Base-by-base conservation (phyloP, 2,797 vertebrate genomes). In the Tadarida brasiliensis region DNA sequence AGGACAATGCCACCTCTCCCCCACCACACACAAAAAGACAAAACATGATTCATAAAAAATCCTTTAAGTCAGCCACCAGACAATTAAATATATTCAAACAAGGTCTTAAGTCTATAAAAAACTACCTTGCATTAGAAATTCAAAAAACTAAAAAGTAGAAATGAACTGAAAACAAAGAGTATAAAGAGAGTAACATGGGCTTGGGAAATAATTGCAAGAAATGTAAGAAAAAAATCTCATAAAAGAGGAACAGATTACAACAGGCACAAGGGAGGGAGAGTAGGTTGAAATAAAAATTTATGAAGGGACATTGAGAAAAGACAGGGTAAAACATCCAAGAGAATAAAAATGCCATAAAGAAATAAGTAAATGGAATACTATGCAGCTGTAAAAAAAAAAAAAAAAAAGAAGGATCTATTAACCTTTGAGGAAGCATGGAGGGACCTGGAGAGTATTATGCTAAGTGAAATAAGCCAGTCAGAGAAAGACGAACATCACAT, bases 201-300 rank as follows among this genome's bases (percentile, higher is more conserved):
- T 84, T 28, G 83, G 28, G 17, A 94, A 94, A 92, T 56, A 89
- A 92, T 68, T 90, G 6, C 33, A 61, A 51, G 16, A 73, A 90
- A 95, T 44, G 39, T 44, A 86, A 67, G 19, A 88, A 61, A 83
- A 67, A 81, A 39, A 49, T 65, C 15, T 89, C 30, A 88, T 87
- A 57, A 77, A 88, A 78, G 3, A 87, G 59, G 17, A 94, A 67
- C 70, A 82, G n/a, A 71, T 61, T 92, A 61, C 4, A 96, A 81
- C 5, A 30, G 33, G 11, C 12, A 6, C 19, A 92, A 80, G 7
- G 15, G 26, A 83, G 5, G 61, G 10, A 74, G 16, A 84, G 63
- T 11, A 63, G 47, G 30, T 76, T 95, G 16, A 94, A 94, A 90
- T 90, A 61, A 95, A 94, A 73, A 74, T 24, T 68, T 90, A 56